Conservation (phyloP, 1,140 invertebrate genomes). For the Leptopilina boulardi region DNA sequence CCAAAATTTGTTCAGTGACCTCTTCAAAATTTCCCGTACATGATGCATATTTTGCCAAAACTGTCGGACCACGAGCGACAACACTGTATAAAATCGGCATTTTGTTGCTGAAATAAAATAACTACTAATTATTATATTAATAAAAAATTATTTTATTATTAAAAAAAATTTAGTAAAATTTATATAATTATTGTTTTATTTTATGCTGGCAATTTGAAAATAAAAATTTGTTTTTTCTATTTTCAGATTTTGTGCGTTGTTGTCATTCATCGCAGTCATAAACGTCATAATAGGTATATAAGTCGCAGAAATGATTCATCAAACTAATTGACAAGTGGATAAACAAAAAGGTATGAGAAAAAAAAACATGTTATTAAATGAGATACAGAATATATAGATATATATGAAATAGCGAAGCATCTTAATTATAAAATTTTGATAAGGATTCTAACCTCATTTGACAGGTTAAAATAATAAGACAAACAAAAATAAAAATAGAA, state of each 20-base stretch:
- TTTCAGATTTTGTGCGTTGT: background rate
- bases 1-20: constrained; percentile 93
- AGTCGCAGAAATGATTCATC: background rate
- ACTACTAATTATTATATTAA: too few species aligned
- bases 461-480: background rate
- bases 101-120: constrained; percentile 63
- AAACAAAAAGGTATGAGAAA: background rate
- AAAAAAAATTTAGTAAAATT: too few species aligned
- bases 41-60: constrained; percentile 92
- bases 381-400: background rate
- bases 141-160: constrained; percentile 13
- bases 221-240: background rate
- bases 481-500: too few species aligned
- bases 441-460: background rate
- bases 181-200: too few species aligned
- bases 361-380: background rate
- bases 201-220: too few species aligned
- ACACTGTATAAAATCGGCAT: constrained; percentile 95
- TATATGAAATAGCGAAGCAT: background rate
- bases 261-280: background rate
- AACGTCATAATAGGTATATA: background rate
- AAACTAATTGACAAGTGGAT: background rate
- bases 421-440: background rate
- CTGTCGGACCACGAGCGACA: constrained; percentile 89
- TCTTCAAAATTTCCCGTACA: constrained; percentile 95